Base-by-base conservation (phyloP, 2,113 vertebrate genomes). In the Eulemur rufifrons region DNA sequence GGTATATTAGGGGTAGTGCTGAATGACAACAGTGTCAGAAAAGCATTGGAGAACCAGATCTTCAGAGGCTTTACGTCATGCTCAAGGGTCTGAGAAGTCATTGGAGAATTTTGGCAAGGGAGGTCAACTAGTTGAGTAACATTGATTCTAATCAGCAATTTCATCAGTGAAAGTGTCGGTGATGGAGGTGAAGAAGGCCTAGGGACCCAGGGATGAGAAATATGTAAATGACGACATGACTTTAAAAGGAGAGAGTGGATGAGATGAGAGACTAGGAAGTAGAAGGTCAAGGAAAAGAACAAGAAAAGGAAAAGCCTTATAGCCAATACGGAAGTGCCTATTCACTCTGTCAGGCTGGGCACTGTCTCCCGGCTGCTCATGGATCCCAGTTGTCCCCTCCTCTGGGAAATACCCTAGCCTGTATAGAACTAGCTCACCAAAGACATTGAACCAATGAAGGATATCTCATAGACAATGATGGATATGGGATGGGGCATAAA, bases 1-100 rank as follows among this genome's bases (percentile, higher is more conserved):
- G 4, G 32, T 18, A 0, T 34, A 39, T 14, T 42, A 5, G 54
- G 4, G 0, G 4, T 66, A 18, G 6, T 1, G 6, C 6, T 64
- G 23, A 32, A 21, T 20, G 71, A 32, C 14, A 54, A 15, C 4
- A 71, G 3, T 20, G 27, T 29, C 2, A 56, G n/a, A 42, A 78
- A 71, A 20, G 0, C 56, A 29, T 6, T 50, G 14, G 20, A 71
- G 27, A 64, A 13, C 1, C 52, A 50, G 12, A 17, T 42, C 45
- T 61, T 81, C 27, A 73, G 69, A 80, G 9, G 14, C 45, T n/a
- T 17, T 11, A 42, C 34, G 21, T 17, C 32, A 56, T n/a, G 6
- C 21, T 54, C 13, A 25, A 78, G n/a, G 32, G n/a, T 20, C 23
- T 69, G 25, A 5, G 4, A 63, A 47, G 25, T 91, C 23, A 37